A percentile compares a stretch with the other conserved stretches of the same genome.
Conservation (phyloP, 2,797 vertebrate genomes). For the Varecia variegata region DNA sequence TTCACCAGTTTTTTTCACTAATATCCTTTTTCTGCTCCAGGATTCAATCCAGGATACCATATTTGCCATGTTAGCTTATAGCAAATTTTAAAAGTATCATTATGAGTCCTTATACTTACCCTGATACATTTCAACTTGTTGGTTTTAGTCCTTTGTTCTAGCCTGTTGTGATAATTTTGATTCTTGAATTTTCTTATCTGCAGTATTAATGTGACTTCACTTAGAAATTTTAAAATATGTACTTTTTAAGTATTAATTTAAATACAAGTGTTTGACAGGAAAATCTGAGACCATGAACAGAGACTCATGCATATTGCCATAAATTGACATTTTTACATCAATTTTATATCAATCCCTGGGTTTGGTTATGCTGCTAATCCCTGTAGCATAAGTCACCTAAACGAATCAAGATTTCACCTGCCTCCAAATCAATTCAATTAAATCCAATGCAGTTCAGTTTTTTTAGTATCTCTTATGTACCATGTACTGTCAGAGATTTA, state of each 20-base stretch:
- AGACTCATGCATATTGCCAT: background rate
- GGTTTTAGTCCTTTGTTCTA: background rate
- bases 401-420: background rate
- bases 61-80: background rate
- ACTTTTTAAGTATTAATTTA: background rate
- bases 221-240: slow-evolving; percentile 4
- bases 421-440: background rate
- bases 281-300: background rate
- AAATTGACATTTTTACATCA: slow-evolving; percentile 1
- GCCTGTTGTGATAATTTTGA: background rate
- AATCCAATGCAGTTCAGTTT: background rate
- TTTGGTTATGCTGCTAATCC: background rate
- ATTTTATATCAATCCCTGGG: background rate
- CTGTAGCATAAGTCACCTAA: background rate
- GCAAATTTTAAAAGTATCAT: background rate
- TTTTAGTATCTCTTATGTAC: background rate
- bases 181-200: background rate
- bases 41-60: background rate
- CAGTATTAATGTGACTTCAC: background rate
- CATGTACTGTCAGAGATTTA: background rate
- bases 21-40: background rate
- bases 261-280: background rate
- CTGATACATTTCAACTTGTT: background rate
- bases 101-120: background rate
- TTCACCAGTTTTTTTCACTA: background rate